phyloP scores from a whole-genome alignment of 2,113 vertebrate species.

The Sceloporus undulatus region DNA sequence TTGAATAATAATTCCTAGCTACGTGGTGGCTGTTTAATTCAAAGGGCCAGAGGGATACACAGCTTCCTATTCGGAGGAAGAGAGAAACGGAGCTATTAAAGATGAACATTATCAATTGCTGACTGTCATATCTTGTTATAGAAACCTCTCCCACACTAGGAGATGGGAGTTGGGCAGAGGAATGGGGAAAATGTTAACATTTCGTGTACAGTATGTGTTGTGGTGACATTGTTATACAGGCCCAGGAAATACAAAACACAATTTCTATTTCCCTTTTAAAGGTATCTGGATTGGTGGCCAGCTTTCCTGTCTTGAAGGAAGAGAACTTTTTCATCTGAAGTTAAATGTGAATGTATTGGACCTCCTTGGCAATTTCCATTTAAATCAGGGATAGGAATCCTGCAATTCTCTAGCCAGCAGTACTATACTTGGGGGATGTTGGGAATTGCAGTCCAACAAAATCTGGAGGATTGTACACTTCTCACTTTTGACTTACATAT shows the following conservation, averaged over 20 bases:
- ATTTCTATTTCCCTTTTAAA: background rate
- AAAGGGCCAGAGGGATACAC: background rate
- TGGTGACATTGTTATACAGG: background rate
- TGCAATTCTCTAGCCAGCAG: too few species aligned
- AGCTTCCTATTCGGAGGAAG: background rate
- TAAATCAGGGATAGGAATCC: too few species aligned
- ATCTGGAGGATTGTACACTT: too few species aligned
- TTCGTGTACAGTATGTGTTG: background rate
- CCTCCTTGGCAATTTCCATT: background rate
- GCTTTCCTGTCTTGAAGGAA: background rate
- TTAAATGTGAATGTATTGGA: background rate
- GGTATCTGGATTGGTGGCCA: background rate
- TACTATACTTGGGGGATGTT: too few species aligned
- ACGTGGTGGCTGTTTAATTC: constrained; percentile 22
- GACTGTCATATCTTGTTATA: background rate
- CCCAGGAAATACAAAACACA: background rate
- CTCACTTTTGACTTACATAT: too few species aligned
- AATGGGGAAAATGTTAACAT: constrained; percentile 3
- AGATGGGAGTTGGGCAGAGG: background rate
- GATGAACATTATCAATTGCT: background rate
- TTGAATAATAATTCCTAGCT: constrained; percentile 26
- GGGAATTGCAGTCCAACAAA: too few species aligned
- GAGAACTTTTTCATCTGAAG: background rate
- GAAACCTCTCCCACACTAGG: background rate
- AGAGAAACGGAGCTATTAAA: background rate